Conservation (phyloP, 2,888 invertebrate species). For the Spatulosminthurus flaviceps region DNA sequence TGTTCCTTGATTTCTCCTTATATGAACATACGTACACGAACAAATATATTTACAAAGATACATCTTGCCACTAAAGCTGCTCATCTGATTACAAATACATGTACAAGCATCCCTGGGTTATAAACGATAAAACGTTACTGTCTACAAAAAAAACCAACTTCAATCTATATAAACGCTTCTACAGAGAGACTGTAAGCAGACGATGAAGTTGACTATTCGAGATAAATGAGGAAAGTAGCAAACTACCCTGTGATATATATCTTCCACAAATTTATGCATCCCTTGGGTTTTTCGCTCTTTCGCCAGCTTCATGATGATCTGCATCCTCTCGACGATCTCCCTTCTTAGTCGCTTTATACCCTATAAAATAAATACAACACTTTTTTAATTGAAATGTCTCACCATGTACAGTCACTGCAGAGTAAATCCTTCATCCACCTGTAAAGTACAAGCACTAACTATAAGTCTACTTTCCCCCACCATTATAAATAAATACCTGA, state of each 20-base stretch:
- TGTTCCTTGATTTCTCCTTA: background rate
- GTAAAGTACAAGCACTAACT: background rate
- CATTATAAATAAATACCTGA: no score
- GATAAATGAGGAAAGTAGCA: constrained; percentile 29
- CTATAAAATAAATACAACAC: constrained; percentile 61
- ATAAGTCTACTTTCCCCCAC: background rate
- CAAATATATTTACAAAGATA: background rate
- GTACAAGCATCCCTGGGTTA: background rate
- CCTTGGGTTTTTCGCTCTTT: constrained; percentile 78
- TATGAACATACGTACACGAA: no score
- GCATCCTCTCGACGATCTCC: constrained; percentile 81
- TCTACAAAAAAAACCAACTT: background rate
- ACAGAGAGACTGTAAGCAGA: constrained; percentile 1
- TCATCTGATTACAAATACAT: background rate
- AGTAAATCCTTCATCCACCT: background rate
- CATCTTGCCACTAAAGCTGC: background rate
- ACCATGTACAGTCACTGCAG: background rate
- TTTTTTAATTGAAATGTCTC: constrained; percentile 15
- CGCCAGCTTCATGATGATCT: constrained; percentile 76
- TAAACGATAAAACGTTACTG: background rate
- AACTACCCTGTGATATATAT: constrained; percentile 76
- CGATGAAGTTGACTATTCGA: constrained; percentile 22
- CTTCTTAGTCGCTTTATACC: constrained; percentile 80
- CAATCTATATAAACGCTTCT: background rate
- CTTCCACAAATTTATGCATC: constrained; percentile 79